Base-by-base conservation (phyloP, 2,113 vertebrate species). In the Zeus faber region DNA sequence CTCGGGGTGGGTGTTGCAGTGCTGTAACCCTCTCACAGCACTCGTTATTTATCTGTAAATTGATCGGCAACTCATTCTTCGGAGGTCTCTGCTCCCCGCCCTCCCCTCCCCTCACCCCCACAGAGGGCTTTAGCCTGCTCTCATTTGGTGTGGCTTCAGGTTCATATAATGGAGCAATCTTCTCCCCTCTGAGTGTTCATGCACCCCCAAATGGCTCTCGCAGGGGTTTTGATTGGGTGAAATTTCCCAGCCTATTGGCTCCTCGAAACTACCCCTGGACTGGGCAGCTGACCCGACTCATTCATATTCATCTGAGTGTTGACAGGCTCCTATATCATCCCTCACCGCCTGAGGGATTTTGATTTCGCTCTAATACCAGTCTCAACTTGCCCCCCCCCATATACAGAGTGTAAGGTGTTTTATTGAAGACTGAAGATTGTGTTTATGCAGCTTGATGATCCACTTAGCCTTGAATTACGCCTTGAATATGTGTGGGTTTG, bases 1-100 rank as follows among this genome's bases (percentile, higher is more conserved):
- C 6, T 4, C 18, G 29, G 48, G 44, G 50, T 10, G 16, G 21
- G 41, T 45, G 21, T 62, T n/a, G n/a, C 44, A 50, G 49, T 49
- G 41, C 21, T 31, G 33, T 26, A 33, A 50, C 44, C 27, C 33
- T 24, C 10, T 17, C 20, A 18, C 3, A 22, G 14, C 51, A 24
- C 21, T 6, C 33, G 49, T 63, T 67, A 59, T 73, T 74, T 70
- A 70, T 71, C 60, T 74, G 59, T 53, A 58, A 68, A 78, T 68
- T 65, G 60, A 56, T 58, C 31, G 21, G 20, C 21, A 26, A 35
- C 29, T 20, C 62, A 16, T 62, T 55, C 21, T 49, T 49, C 24
- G 50, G 56, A 57, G 51, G 40, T 26, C 48, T 52, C 37, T 43
- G 33, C 29, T 46, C 25, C 29, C 22, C 44, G 7, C 1, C 31